Base-by-base conservation (phyloP, 1,140 invertebrate genomes). In the Bombus sibiricus region DNA sequence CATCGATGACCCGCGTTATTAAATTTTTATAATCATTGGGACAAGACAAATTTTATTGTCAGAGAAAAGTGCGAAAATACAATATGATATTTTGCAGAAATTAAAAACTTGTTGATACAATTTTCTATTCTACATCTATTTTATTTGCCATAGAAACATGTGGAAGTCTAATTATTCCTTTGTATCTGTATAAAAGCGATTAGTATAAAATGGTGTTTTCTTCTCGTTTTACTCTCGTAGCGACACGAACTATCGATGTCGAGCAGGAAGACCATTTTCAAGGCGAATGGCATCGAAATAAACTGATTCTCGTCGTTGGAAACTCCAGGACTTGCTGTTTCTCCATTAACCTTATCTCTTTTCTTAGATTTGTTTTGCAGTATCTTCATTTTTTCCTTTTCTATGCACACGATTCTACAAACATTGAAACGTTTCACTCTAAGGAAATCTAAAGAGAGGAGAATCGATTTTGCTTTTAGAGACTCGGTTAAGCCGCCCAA, bases 271-370 rank as follows among this genome's bases (percentile, higher is more conserved):
- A 3, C 39, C 37, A 78, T 78, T 78, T 64, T 41, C 15, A 78
- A 39, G 76, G 18, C 76, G 37, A 64, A 41, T 13, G 59, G 39
- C n/a, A 41, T 43, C 37, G 76, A 32, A 64, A 41, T 43, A 78
- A 64, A 6, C 3, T 34, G 34, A 5, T 25, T 32, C 22, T 13
- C 18, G 73, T 37, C 25, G 22, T 59, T 64, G 37, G 32, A 41
- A 62, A 41, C 59, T 18, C 6, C 10, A 28, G 6, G 9, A 74
- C 73, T 5, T 22, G n/a, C 18, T 22, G 76, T 43, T 34, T 39
- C 39, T 8, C 57, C 39, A 18, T 68, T 43, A 79, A 79, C 32
- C 22, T 43, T 79, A 79, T 79, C 77, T 34, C 74, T 1, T 66
- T 13, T 47, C 59, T 25, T n/a, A 41, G 22, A 66, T 66, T 12